A percentile compares a stretch with the other conserved stretches of the same genome.
Conservation (phyloP, 2,888 invertebrate species). For the Pachycephus smyrnensis region DNA sequence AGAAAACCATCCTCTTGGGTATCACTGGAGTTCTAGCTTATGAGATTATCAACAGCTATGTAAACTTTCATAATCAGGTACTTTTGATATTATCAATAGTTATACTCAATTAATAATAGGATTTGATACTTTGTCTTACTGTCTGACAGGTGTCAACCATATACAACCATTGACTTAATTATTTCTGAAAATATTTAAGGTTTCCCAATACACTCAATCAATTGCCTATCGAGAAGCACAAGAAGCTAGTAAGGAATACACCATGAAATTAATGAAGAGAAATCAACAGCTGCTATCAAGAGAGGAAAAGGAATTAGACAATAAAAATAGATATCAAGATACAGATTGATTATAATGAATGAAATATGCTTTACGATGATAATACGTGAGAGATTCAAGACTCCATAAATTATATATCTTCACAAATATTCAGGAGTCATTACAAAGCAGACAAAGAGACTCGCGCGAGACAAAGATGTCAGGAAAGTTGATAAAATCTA, state of each 20-base stretch:
- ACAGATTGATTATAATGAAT: background rate
- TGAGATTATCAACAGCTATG: constrained; percentile 41
- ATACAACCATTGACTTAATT: background rate
- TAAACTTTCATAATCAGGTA: constrained; percentile 39
- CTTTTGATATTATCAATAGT: background rate
- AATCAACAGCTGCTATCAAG: constrained; percentile 28
- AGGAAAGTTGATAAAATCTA: background rate
- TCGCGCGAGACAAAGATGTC: background rate
- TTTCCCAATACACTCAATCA: constrained; percentile 44
- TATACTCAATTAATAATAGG: background rate
- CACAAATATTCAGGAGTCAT: background rate
- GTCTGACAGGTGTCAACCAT: background rate
- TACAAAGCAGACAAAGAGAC: background rate
- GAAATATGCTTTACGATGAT: background rate
- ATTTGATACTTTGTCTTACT: background rate
- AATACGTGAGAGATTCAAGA: background rate
- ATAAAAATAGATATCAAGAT: background rate
- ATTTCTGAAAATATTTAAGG: constrained; percentile 27
- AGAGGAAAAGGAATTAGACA: background rate
- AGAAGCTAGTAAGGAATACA: constrained; percentile 38
- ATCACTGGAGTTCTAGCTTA: constrained; percentile 35
- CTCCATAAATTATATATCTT: background rate
- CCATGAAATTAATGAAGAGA: constrained; percentile 31
- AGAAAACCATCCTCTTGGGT: constrained; percentile 37
- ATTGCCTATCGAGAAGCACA: constrained; percentile 38